Evolutionary conservation across 2,113 vertebrate genomes (phyloP).

Genomic region (Melanotaenia duboulayi): DNA sequence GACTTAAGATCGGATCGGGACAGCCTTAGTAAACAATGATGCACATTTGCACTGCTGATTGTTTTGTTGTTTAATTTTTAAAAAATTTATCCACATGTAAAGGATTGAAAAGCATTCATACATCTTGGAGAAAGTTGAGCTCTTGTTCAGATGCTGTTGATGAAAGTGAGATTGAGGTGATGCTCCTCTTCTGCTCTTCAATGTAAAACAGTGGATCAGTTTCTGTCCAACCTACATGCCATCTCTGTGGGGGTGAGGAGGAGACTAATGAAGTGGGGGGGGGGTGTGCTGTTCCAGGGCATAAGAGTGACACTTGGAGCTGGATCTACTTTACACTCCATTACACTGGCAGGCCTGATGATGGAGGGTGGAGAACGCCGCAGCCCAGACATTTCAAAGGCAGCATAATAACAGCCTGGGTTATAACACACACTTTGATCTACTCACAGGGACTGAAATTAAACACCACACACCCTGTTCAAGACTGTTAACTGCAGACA

Average conservation of each 20-base stretch:
- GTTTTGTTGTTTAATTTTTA: too few relatives aligned
- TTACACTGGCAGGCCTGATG: slow-evolving; percentile 55
- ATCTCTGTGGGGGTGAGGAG: slow-evolving; percentile 31
- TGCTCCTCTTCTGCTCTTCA: slow-evolving; percentile 9
- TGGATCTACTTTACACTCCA: slow-evolving; percentile 70
- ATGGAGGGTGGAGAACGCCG: slow-evolving; percentile 38
- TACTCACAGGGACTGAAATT: slow-evolving; percentile 22
- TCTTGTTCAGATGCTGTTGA: slow-evolving; percentile 1
- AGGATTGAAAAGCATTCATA: too few relatives aligned
- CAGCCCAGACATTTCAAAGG: slow-evolving; percentile 50
- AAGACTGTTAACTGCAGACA: slow-evolving; percentile 6
- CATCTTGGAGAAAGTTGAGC: neutral
- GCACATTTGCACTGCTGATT: too few relatives aligned
- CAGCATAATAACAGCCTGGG: slow-evolving; percentile 50
- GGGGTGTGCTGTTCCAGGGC: slow-evolving; percentile 28
- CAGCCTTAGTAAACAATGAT: too few relatives aligned
- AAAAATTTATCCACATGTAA: too few relatives aligned
- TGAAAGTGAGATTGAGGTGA: slow-evolving; percentile 19
- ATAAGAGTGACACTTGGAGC: slow-evolving; percentile 54
- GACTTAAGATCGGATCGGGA: too few relatives aligned
- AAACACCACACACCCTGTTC: neutral
- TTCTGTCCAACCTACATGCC: slow-evolving; percentile 32
- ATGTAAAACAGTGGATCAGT: slow-evolving; percentile 18
- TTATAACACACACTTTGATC: slow-evolving; percentile 53
- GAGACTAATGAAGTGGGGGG: slow-evolving; percentile 58